A percentile compares a stretch with the other conserved stretches of the same genome.
phyloP scores from a whole-genome alignment of 2,888 invertebrate genomes.

The Emesis furor region DNA sequence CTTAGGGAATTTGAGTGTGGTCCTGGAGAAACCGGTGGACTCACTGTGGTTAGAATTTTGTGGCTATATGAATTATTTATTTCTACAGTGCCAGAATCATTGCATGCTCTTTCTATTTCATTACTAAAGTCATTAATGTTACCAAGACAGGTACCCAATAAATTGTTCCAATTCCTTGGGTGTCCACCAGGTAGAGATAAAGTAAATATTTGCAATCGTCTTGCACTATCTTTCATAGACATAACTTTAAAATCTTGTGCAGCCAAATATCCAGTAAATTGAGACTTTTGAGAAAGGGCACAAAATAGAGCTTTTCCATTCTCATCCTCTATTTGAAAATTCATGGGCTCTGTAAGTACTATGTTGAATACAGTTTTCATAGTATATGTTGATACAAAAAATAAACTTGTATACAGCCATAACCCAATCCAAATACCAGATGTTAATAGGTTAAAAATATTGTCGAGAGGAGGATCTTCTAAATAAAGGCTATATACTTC shows the following conservation, averaged over 20 bases:
- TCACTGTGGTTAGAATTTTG: slow-evolving; percentile 77
- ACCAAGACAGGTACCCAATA: slow-evolving; percentile 93
- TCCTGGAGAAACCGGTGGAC: slow-evolving; percentile 75
- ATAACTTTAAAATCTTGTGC: slow-evolving; percentile 95
- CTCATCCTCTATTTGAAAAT: slow-evolving; percentile 92
- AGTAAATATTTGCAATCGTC: slow-evolving; percentile 94
- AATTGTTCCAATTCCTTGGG: slow-evolving; percentile 96
- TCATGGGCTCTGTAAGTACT: slow-evolving; percentile 94
- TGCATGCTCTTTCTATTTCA: slow-evolving; percentile 91
- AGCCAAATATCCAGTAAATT: slow-evolving; percentile 95
- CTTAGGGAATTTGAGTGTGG: slow-evolving; percentile 81
- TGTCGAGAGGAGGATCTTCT: slow-evolving; percentile 90
- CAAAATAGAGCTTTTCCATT: slow-evolving; percentile 91
- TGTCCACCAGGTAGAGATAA: slow-evolving; percentile 97
- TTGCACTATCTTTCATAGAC: slow-evolving; percentile 92
- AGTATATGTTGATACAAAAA: slow-evolving; percentile 94
- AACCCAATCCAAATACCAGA: slow-evolving; percentile 92
- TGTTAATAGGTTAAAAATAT: slow-evolving; percentile 86
- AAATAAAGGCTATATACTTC: slow-evolving; percentile 90
- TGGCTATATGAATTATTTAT: slow-evolving; percentile 75
- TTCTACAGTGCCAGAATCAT: slow-evolving; percentile 81
- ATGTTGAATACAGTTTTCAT: slow-evolving; percentile 95
- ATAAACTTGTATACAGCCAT: slow-evolving; percentile 94
- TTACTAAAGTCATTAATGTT: slow-evolving; percentile 93
- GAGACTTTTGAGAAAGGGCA: slow-evolving; percentile 92